A percentile compares a stretch with the other conserved stretches of the same genome.
Evolutionary conservation across 2,113 vertebrate species (phyloP).

Genomic region (Bambusicola thoracicus): DNA sequence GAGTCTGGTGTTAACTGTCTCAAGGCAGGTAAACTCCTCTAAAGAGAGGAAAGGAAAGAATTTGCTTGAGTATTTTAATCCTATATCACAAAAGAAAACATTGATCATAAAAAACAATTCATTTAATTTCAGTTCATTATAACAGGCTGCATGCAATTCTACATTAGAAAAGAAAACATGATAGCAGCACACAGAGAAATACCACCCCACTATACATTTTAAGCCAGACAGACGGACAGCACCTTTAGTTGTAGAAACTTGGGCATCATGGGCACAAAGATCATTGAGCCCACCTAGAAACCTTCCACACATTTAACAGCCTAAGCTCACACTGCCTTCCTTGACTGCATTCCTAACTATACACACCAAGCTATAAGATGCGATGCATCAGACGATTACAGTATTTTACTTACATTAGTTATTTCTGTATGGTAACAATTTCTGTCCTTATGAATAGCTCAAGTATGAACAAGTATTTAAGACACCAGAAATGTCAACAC

Average conservation of each 20-base stretch:
- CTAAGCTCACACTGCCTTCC: neutral
- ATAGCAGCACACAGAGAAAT: neutral
- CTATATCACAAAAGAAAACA: neutral
- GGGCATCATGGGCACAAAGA: neutral
- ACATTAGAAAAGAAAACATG: neutral
- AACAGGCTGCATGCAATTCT: rapidly evolving
- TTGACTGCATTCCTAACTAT: rapidly evolving
- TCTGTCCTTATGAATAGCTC: neutral
- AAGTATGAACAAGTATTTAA: neutral
- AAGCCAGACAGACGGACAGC: neutral
- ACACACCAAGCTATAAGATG: neutral
- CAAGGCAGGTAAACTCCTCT: conserved; percentile 97
- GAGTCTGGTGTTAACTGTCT: conserved; percentile 96
- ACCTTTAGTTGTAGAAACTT: neutral
- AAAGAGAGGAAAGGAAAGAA: neutral
- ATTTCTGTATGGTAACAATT: neutral
- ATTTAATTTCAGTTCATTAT: neutral
- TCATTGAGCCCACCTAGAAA: neutral
- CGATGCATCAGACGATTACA: neutral
- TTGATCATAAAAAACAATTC: rapidly evolving
- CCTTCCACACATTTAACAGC: neutral
- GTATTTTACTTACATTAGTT: neutral
- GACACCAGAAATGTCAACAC: neutral
- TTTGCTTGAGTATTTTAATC: neutral
- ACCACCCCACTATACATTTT: neutral